phyloP scores from a whole-genome alignment of 1,140 invertebrate genomes.

The Drosophila ficusphila region DNA sequence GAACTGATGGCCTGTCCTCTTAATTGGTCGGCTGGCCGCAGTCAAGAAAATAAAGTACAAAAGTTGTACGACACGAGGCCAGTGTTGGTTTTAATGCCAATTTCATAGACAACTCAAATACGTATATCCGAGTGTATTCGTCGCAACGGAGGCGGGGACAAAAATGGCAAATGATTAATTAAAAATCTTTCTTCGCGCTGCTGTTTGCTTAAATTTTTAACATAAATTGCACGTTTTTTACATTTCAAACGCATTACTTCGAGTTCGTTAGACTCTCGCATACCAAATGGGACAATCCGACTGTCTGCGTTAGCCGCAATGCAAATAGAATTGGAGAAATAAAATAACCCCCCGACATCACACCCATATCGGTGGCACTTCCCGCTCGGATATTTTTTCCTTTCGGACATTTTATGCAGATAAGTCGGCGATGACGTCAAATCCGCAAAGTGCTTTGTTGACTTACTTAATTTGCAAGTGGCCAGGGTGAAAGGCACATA shows the following conservation, averaged over 20 bases:
- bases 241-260: slow-evolving; percentile 84
- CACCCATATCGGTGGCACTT: slow-evolving; percentile 55
- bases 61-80: slow-evolving; percentile 61
- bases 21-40: slow-evolving; percentile 80
- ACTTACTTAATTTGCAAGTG: slow-evolving; percentile 81
- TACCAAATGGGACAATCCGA: slow-evolving; percentile 67
- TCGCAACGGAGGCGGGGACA: not conserved
- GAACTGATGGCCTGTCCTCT: slow-evolving; percentile 69
- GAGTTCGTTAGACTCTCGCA: slow-evolving; percentile 81
- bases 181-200: slow-evolving; percentile 47
- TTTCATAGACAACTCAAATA: slow-evolving; percentile 82
- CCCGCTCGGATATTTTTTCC: slow-evolving; percentile 7
- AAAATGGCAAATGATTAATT: slow-evolving; percentile 79
- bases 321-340: slow-evolving; percentile 70
- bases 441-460: slow-evolving; percentile 83
- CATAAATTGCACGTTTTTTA: slow-evolving; percentile 83
- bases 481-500: slow-evolving; percentile 19
- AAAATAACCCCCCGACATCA: slow-evolving; percentile 28
- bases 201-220: slow-evolving; percentile 78
- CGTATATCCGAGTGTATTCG: not conserved
- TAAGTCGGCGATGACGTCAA: slow-evolving; percentile 64
- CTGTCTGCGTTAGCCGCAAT: slow-evolving; percentile 67
- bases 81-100: slow-evolving; percentile 70
- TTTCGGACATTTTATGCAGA: slow-evolving; percentile 64
- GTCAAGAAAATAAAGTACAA: slow-evolving; percentile 79